These are phyloP conservation scores for Alloscopus bannaensis DNA, from an alignment of 2,888 invertebrate species.

Conservation along the genomic window DNA sequence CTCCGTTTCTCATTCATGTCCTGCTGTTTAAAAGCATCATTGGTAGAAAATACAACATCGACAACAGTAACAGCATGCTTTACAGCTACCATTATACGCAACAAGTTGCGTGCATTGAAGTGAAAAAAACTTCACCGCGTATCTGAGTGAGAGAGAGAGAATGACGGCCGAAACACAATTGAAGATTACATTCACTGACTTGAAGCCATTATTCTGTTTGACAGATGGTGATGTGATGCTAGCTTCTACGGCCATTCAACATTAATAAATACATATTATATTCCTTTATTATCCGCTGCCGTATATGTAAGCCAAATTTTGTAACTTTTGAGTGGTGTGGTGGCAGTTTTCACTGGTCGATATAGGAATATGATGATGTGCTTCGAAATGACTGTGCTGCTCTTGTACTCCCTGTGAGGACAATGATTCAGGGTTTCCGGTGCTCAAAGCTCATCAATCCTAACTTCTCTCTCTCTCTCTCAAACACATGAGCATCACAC, in stretches of 20 bases:
- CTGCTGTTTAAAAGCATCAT: slow-evolving; percentile 1
- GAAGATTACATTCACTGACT: slow-evolving; percentile 21
- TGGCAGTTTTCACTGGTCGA: background rate
- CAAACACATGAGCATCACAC: background rate
- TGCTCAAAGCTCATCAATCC: slow-evolving; percentile 59
- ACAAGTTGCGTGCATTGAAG: slow-evolving; percentile 6
- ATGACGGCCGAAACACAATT: background rate
- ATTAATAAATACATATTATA: slow-evolving; percentile 10
- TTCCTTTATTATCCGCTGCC: too few relatives aligned
- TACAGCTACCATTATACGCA: slow-evolving; percentile 49
- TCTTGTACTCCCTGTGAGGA: slow-evolving; percentile 48
- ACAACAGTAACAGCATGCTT: slow-evolving; percentile 18
- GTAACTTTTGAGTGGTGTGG: background rate
- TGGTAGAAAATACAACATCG: slow-evolving; percentile 8
- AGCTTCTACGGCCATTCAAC: background rate
- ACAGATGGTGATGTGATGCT: slow-evolving; percentile 59
- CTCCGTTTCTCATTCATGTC: slow-evolving; percentile 3
- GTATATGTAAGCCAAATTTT: too few relatives aligned
- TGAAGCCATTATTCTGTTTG: slow-evolving; percentile 60
- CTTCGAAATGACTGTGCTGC: slow-evolving; percentile 9
- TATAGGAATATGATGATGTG: background rate
- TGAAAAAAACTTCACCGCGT: background rate
- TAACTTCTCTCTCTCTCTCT: background rate
- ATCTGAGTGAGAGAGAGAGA: slow-evolving; percentile 14
- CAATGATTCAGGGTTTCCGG: slow-evolving; percentile 65